Percentiles rank a stretch among this genome's conserved stretches.
Evolutionary conservation across 2,888 invertebrate species (phyloP).

Genomic region (Liopterus haemorrhoidalis): DNA sequence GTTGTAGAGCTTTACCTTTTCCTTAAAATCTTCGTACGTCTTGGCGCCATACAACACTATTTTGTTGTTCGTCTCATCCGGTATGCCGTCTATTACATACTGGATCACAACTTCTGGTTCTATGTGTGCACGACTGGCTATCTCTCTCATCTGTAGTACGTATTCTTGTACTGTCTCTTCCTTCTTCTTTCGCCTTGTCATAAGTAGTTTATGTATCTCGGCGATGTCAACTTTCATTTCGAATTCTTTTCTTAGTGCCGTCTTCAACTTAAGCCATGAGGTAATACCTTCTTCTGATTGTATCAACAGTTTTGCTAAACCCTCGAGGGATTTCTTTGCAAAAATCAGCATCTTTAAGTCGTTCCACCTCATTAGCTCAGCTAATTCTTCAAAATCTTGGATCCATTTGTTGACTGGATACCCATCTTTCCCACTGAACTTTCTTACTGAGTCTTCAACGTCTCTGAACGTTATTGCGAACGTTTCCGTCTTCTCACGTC

Average conservation of each 20-base stretch:
- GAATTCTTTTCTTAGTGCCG: constrained; percentile 12
- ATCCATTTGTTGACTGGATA: constrained; percentile 22
- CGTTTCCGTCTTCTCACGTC: too few relatives aligned
- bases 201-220: constrained; percentile 6
- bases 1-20: constrained; percentile 4
- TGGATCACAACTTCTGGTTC: not conserved
- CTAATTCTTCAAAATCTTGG: constrained; percentile 19
- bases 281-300: constrained; percentile 19
- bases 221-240: constrained; percentile 9
- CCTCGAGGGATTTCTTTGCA: constrained; percentile 20
- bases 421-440: constrained; percentile 8
- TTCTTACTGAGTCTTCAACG: not conserved
- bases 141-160: not conserved
- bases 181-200: constrained; percentile 2
- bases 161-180: constrained; percentile 12
- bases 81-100: constrained; percentile 8
- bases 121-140: not conserved
- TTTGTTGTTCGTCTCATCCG: constrained; percentile 4
- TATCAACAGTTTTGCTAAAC: constrained; percentile 18
- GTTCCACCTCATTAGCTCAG: constrained; percentile 21
- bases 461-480: constrained; percentile 3
- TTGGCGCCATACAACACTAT: constrained; percentile 10
- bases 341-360: constrained; percentile 23
- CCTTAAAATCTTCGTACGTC: constrained; percentile 6
- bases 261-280: constrained; percentile 15